phyloP scores from a whole-genome alignment of 2,888 invertebrate species.

The Tachina grossa region DNA sequence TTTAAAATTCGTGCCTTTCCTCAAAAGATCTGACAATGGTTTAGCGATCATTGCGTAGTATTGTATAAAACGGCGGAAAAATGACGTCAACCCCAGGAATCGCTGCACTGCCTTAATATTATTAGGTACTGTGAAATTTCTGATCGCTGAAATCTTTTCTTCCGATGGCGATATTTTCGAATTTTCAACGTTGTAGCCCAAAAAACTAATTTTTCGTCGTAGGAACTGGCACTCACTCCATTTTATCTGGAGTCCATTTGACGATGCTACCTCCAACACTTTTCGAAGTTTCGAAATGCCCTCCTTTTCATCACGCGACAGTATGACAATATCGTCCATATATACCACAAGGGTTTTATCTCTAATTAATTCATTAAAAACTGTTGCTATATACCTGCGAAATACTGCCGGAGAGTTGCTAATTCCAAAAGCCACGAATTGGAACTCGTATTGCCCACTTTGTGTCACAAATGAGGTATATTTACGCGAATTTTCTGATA shows the following conservation, averaged over 20 bases:
- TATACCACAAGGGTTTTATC: not conserved
- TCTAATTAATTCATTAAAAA: not conserved
- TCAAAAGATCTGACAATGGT: conserved; percentile 7
- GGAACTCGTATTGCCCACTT: conserved; percentile 61
- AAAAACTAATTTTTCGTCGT: not conserved
- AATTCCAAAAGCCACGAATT: conserved; percentile 23
- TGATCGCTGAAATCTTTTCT: not conserved
- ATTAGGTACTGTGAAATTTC: not conserved
- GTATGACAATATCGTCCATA: conserved; percentile 17
- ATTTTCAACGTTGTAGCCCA: conserved; percentile 6
- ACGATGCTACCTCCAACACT: not conserved
- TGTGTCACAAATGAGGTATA: conserved; percentile 60
- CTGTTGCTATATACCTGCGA: not conserved
- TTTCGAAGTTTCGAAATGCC: not conserved
- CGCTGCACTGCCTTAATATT: not conserved
- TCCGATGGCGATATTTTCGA: not conserved
- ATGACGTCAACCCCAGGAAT: conserved; percentile 5
- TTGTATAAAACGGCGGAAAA: no score
- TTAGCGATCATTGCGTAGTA: no score
- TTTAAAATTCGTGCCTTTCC: not conserved
- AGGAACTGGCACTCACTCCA: conserved; percentile 21
- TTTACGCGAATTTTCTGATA: conserved; percentile 30
- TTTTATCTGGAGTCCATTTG: not conserved
- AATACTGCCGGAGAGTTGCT: not conserved
- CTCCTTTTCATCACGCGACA: not conserved